Base-by-base conservation (phyloP, 2,888 invertebrate species). In the Epirrhoe tristata region DNA sequence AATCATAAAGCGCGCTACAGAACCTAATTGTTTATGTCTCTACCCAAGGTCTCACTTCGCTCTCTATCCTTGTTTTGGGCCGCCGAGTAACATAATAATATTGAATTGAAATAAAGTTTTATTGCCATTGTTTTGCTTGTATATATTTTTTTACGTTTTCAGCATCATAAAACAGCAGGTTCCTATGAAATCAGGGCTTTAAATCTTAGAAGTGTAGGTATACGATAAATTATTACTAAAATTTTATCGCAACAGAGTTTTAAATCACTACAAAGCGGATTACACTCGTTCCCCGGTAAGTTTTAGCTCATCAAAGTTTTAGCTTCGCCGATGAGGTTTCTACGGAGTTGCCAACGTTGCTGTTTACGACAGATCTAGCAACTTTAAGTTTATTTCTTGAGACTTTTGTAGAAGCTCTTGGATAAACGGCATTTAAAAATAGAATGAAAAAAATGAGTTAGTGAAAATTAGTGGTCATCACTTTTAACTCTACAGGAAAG, bases 251-350 rank as follows among this genome's bases (percentile, higher is more conserved):
- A 39, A 53, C 31, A 58, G 43, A 57, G 66, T 59, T 66, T 68
- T 66, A 72, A 66, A 71, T 69, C 69, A 67, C 57, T 50, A 65
- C 64, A 69, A 75, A 74, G 71, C 67, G 74, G 76, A 76, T 77
- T 75, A 75, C 63, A 75, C 63, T 69, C 53, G 58, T 64, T 69
- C 65, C 71, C 58, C 67, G 57, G 57, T 58, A 76, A 78, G 74
- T 76, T 73, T 71, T 71, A 70, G 68, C 72, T 74, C 73, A 76
- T 77, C 76, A 75, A 77, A 78, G 76, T 78, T 78, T 65, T 39
- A 68, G 63, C 69, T 59, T 16, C 59, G 53, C 57, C 67, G 48
- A 61, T 68, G 66, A 60, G 60, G 59, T 60, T 63, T 34, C 56
- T 36, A 17, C 48, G 16, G 53, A 48, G 63, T 24, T 67, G 52